Base-by-base conservation (phyloP, 2,888 invertebrate species). In the Drosophila anomalata region DNA sequence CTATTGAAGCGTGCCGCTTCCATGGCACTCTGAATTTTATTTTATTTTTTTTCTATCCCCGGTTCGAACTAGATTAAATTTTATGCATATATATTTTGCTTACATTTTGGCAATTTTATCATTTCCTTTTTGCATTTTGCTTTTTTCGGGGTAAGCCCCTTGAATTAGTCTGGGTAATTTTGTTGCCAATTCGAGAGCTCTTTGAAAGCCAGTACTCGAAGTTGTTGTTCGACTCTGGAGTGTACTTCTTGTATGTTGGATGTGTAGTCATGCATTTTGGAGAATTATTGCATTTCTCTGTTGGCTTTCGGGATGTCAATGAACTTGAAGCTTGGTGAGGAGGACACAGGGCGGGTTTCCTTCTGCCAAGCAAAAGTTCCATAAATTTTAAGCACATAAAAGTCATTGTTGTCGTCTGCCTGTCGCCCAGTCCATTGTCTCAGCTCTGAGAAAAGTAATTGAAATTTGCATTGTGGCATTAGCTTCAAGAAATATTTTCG, bases 1-100 rank as follows among this genome's bases (percentile, higher is more conserved):
- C 42, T 42, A 46, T 24, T 54, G 46, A 71, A 56, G 62, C 58
- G 66, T 66, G 56, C 66, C 66, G 20, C 36, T 14, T 12, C 36
- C 12, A 24, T 22, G 26, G 36, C 33, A 29, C 33, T 47, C n/a
- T n/a, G 24, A 20, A 14, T 26, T 41, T 29, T 14, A 52, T 57
- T n/a, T 22, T 11, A n/a, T 3, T 44, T 4, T n/a, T 24, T 14
- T 26, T 4, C 9, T 29, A 29, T 48, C 7, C 20, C 5, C 58
- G 12, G 33, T 33, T 33, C 47, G 44, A 72, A 86, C 78, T 82
- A 78, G 86, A 86, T 83, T 86, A 83, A 83, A 86, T 86, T 80
- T 80, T 77, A 67, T 76, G 65, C 73, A 65, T 67, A 61, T 51
- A 52, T 62, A 63, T 63, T 67, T 66, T 73, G 67, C 78, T 68